Evolutionary conservation across 2,888 invertebrate genomes (phyloP).

Genomic region (Zygaena filipendulae): DNA sequence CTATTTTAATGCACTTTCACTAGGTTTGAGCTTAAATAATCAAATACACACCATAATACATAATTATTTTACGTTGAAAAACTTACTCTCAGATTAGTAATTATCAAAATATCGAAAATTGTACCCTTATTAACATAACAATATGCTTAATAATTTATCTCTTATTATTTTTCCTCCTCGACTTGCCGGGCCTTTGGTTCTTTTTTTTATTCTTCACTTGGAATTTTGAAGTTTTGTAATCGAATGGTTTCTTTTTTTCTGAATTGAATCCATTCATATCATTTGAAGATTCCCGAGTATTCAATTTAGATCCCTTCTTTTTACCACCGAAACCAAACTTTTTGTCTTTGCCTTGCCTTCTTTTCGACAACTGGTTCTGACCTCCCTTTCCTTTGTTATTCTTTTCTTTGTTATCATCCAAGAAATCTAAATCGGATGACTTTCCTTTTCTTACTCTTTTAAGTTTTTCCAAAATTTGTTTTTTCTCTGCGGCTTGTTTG

Average conservation of each 20-base stretch:
- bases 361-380: constrained; percentile 46
- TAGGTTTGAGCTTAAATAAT: too few relatives aligned
- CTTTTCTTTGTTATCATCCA: constrained; percentile 71
- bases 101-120: too few relatives aligned
- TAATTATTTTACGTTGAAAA: too few relatives aligned
- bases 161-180: constrained; percentile 49
- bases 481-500: constrained; percentile 90
- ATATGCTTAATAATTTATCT: constrained; percentile 30
- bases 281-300: constrained; percentile 83
- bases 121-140: too few relatives aligned
- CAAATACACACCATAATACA: too few relatives aligned
- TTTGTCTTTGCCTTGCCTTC: constrained; percentile 77
- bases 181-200: constrained; percentile 67
- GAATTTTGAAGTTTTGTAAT: constrained; percentile 49
- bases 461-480: constrained; percentile 89
- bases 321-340: constrained; percentile 97
- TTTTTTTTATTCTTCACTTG: constrained; percentile 46
- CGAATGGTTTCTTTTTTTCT: constrained; percentile 38
- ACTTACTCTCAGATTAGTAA: too few relatives aligned
- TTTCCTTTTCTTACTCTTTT: constrained; percentile 93
- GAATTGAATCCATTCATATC: constrained; percentile 71
- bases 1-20: too few relatives aligned
- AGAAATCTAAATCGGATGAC: constrained; percentile 81
- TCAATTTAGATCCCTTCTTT: constrained; percentile 89
- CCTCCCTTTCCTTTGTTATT: constrained; percentile 27